Conservation (phyloP, 2,888 invertebrate genomes). For the Zygogramma bicolorata region DNA sequence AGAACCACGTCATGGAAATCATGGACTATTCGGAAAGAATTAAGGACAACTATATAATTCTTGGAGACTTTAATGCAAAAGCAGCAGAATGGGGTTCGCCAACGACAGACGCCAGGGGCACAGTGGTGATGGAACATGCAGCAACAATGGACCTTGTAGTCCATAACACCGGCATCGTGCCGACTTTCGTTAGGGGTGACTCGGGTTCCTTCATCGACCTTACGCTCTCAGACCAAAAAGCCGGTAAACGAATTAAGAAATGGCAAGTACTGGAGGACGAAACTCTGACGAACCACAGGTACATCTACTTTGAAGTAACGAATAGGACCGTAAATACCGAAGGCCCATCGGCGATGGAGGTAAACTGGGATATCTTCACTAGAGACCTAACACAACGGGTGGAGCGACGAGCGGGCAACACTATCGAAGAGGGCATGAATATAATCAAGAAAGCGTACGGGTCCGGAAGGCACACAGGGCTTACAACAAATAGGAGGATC, state of each 20-base stretch:
- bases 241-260: too few species aligned
- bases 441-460: too few species aligned
- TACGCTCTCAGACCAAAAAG: conserved; percentile 1
- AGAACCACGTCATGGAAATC: too few species aligned
- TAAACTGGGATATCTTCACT: neutral
- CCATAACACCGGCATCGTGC: neutral
- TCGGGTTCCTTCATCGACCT: conserved; percentile 9
- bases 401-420: neutral
- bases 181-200: neutral
- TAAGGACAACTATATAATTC: too few species aligned
- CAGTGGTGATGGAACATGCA: neutral
- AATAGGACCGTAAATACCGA: neutral
- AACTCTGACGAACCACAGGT: too few species aligned
- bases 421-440: too few species aligned
- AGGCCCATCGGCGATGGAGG: neutral
- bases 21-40: too few species aligned
- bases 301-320: too few species aligned
- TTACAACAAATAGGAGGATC: neutral
- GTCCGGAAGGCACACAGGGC: neutral
- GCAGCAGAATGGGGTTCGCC: conserved; percentile 17
- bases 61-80: too few species aligned
- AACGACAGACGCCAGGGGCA: neutral
- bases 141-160: conserved; percentile 8
- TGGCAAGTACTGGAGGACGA: too few species aligned
- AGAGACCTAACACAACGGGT: too few species aligned